A percentile compares a stretch with the other conserved stretches of the same genome.
These are phyloP conservation scores for Crossocerus cetratus DNA, from an alignment of 2,888 invertebrate species.

Conservation along the genomic window DNA sequence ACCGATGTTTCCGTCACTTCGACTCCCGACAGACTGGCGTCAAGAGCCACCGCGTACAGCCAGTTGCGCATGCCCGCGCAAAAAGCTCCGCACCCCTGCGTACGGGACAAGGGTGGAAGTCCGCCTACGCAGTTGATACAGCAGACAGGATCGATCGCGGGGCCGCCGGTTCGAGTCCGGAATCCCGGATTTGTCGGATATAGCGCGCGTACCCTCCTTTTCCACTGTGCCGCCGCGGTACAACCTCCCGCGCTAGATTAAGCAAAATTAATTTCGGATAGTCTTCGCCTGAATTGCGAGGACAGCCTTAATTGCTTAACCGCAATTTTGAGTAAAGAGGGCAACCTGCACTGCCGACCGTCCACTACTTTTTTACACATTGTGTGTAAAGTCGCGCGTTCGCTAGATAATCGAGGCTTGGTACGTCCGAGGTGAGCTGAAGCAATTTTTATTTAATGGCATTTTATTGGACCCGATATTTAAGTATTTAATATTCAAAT, in stretches of 20 bases:
- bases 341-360: background rate
- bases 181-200: slow-evolving; percentile 25
- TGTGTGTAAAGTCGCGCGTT: too few relatives aligned
- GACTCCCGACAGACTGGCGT: slow-evolving; percentile 76
- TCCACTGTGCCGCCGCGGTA: background rate
- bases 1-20: slow-evolving; percentile 71
- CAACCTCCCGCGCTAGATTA: background rate
- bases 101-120: slow-evolving; percentile 59
- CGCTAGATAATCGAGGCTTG: too few relatives aligned
- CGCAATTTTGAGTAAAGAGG: background rate
- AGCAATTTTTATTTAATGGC: too few relatives aligned
- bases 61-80: slow-evolving; percentile 69
- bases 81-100: slow-evolving; percentile 42
- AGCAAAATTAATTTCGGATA: background rate
- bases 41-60: slow-evolving; percentile 58
- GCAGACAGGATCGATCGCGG: slow-evolving; percentile 59
- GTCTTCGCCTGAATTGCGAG: background rate
- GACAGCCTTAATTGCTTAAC: slow-evolving; percentile 10
- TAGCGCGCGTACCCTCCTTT: slow-evolving; percentile 7
- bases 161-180: slow-evolving; percentile 59
- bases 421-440: too few relatives aligned
- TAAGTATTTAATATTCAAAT: too few relatives aligned
- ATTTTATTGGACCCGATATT: too few relatives aligned
- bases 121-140: slow-evolving; percentile 67
- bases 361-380: too few relatives aligned